Conservation (phyloP, 2,113 vertebrate species). For the Camelus bactrianus region DNA sequence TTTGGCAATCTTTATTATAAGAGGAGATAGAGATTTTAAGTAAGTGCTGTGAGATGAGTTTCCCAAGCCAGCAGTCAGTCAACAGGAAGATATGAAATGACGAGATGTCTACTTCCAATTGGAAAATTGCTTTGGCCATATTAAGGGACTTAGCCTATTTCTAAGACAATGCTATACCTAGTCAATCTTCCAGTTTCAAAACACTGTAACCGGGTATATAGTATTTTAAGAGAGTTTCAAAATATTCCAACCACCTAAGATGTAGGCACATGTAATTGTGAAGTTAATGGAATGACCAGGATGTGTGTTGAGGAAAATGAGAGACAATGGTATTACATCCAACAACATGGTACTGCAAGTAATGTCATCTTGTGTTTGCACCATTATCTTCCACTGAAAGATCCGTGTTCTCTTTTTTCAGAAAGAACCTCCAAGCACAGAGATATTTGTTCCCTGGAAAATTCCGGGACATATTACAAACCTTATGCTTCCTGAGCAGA, state of each 20-base stretch:
- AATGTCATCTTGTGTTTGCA: background rate
- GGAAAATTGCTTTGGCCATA: background rate
- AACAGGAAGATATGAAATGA: background rate
- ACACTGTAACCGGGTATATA: background rate
- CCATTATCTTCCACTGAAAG: background rate
- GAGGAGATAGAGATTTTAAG: background rate
- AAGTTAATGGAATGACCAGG: background rate
- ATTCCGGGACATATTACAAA: background rate
- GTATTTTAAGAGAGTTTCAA: background rate
- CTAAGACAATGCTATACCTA: background rate
- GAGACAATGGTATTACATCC: background rate
- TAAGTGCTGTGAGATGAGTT: background rate
- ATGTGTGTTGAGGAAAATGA: background rate
- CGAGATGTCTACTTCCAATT: background rate
- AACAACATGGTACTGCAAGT: background rate
- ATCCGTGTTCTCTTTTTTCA: background rate
- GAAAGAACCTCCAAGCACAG: background rate
- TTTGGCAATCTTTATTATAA: background rate
- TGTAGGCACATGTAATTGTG: background rate
- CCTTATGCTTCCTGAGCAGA: background rate
- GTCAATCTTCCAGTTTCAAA: constrained; percentile 20
- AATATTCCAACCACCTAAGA: background rate
- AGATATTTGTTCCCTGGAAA: background rate
- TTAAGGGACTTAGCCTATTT: background rate
- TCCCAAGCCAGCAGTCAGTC: background rate